phyloP scores from a whole-genome alignment of 2,113 vertebrate genomes.

The Mobula hypostoma region DNA sequence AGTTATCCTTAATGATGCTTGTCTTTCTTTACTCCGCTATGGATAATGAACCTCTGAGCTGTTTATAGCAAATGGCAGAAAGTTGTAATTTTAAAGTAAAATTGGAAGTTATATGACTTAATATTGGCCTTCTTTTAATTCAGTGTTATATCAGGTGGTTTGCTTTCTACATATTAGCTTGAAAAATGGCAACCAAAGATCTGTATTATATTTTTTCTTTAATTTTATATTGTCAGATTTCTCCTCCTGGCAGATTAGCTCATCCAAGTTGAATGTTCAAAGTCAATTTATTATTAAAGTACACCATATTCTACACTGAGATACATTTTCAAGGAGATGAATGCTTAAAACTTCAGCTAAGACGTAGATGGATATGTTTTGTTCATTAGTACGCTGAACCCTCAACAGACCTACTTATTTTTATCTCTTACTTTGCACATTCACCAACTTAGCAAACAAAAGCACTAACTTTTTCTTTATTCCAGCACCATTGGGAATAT shows the following conservation, averaged over 20 bases:
- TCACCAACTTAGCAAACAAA: not conserved
- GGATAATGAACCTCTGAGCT: not conserved
- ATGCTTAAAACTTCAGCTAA: not conserved
- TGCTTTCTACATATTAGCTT: not conserved
- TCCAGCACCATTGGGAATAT: constrained; percentile 48
- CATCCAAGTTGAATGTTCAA: not conserved
- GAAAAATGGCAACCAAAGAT: not conserved
- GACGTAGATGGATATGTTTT: not conserved
- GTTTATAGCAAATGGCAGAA: not conserved
- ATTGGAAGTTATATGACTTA: not conserved
- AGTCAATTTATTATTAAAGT: too few species aligned
- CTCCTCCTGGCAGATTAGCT: not conserved
- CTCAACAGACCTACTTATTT: not conserved
- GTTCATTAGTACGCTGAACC: not conserved
- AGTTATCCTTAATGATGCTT: not conserved
- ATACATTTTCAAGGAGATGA: not conserved
- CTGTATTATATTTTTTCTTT: not conserved
- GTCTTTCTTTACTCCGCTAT: not conserved
- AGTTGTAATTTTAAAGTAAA: not conserved
- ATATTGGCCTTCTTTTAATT: not conserved
- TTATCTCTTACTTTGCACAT: not conserved
- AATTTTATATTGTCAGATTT: not conserved
- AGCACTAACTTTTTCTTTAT: constrained; percentile 32
- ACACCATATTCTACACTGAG: too few species aligned
- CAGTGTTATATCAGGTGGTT: not conserved